Conservation (phyloP, 2,888 invertebrate species). For the Sphecodes monilicornis region DNA sequence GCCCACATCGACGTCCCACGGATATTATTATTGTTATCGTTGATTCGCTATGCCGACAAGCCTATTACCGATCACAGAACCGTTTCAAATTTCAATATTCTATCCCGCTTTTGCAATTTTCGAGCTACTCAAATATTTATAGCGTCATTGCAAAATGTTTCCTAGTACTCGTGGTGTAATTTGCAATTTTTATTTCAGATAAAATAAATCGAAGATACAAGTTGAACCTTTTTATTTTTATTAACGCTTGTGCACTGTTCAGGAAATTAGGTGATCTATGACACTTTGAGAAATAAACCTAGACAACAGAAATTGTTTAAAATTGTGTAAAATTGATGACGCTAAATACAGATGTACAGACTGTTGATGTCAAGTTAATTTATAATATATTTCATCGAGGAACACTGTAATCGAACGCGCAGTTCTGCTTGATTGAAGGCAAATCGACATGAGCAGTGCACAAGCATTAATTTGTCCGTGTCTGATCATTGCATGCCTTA, state of each 20-base stretch:
- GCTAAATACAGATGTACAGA: too few species aligned
- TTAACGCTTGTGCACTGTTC: background rate
- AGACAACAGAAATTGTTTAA: too few species aligned
- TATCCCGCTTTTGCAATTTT: too few species aligned
- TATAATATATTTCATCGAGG: background rate
- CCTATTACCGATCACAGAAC: background rate
- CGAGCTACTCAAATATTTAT: too few species aligned
- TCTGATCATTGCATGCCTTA: background rate
- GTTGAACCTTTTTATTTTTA: background rate
- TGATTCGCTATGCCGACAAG: background rate
- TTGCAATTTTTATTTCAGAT: background rate
- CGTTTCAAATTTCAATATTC: background rate
- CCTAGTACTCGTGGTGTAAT: too few species aligned
- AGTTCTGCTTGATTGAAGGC: background rate
- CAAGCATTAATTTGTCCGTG: background rate
- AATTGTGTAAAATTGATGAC: too few species aligned
- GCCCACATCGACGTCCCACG: slow-evolving; percentile 16
- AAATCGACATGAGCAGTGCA: background rate
- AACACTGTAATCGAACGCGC: background rate
- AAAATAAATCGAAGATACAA: background rate
- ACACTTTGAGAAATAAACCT: background rate
- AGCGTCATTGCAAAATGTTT: background rate
- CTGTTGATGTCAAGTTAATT: background rate
- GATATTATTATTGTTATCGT: slow-evolving; percentile 12
- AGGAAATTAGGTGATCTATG: background rate